phyloP scores from a whole-genome alignment of 2,888 invertebrate genomes.

The Cloeon dipterum region DNA sequence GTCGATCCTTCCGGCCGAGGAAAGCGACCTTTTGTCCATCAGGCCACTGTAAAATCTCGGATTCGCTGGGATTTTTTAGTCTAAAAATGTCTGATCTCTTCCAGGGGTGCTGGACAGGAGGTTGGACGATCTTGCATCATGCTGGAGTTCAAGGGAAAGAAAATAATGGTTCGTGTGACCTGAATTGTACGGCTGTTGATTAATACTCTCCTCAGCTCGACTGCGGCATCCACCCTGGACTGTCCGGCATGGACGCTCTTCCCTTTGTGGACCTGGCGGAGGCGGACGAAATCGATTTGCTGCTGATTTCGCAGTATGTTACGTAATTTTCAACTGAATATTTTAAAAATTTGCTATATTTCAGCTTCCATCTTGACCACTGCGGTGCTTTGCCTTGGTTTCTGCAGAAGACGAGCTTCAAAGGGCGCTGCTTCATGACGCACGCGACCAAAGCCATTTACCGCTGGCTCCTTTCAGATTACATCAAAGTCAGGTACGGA shows the following conservation, averaged over 20 bases:
- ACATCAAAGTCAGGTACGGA: constrained; percentile 92
- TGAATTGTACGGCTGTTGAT: background rate
- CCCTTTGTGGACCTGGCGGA: constrained; percentile 96
- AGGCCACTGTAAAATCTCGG: constrained; percentile 60
- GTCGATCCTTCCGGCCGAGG: constrained; percentile 52
- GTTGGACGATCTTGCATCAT: constrained; percentile 97
- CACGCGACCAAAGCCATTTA: constrained; percentile 99
- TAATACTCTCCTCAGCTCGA: constrained; percentile 42
- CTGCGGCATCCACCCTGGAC: constrained; percentile 95
- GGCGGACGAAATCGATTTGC: constrained; percentile 86
- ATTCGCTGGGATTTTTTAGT: too few species aligned
- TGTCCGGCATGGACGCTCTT: constrained; percentile 90
- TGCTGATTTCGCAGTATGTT: constrained; percentile 73
- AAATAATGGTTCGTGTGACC: constrained; percentile 96
- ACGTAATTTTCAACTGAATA: background rate
- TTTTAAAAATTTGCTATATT: too few species aligned
- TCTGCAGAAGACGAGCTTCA: constrained; percentile 87
- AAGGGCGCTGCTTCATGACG: constrained; percentile 97
- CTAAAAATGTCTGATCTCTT: too few species aligned
- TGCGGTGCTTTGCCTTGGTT: constrained; percentile 98
- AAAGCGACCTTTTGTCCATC: constrained; percentile 78
- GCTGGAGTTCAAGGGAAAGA: constrained; percentile 96
- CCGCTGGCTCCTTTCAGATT: constrained; percentile 94
- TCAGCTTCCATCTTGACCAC: constrained; percentile 92
- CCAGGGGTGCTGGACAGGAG: constrained; percentile 91